These are phyloP conservation scores for Palythoa grandiflora DNA, from an alignment of 92 coral and sea anemone genomes.

Conservation along the genomic window DNA sequence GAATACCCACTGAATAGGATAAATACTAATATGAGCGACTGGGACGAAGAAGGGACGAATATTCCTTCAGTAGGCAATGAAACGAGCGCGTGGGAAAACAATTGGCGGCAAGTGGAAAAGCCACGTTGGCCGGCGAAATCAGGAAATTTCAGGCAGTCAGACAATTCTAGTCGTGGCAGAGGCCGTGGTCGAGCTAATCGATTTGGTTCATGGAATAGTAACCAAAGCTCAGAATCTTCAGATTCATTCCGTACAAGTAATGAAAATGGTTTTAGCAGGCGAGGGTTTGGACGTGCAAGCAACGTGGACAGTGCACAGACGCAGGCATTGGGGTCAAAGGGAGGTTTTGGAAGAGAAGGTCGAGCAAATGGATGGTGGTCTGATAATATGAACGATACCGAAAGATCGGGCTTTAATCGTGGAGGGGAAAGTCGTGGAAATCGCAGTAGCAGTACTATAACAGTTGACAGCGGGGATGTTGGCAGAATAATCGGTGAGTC, in stretches of 20 bases:
- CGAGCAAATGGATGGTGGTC: constrained; percentile 41
- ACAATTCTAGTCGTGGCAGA: constrained; percentile 32
- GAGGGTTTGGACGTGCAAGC: constrained; percentile 22
- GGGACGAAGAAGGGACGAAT: constrained; percentile 36
- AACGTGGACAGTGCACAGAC: background rate
- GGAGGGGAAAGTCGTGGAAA: constrained; percentile 4
- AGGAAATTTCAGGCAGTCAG: constrained; percentile 5
- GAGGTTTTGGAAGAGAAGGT: constrained; percentile 6
- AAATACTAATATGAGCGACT: constrained; percentile 25
- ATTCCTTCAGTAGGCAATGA: background rate
- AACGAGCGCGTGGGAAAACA: constrained; percentile 21
- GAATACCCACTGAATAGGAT: background rate
- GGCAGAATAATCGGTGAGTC: constrained; percentile 31
- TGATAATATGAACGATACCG: constrained; percentile 11
- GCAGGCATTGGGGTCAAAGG: background rate
- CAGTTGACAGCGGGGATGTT: constrained; percentile 12
- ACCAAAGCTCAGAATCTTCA: background rate
- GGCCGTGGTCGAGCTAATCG: constrained; percentile 45
- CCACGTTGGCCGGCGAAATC: constrained; percentile 25
- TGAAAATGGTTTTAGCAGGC: constrained; percentile 5
- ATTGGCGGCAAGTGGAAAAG: constrained; percentile 35
- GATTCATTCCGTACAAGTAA: constrained; percentile 2
- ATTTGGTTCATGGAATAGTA: constrained; percentile 33
- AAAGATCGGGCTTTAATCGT: background rate
- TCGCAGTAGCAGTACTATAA: constrained; percentile 5